Evolutionary conservation across 2,888 invertebrate species (phyloP), one percentile per base, ranked within the genome.

Genomic region (Galerucella nymphaeae): DNA sequence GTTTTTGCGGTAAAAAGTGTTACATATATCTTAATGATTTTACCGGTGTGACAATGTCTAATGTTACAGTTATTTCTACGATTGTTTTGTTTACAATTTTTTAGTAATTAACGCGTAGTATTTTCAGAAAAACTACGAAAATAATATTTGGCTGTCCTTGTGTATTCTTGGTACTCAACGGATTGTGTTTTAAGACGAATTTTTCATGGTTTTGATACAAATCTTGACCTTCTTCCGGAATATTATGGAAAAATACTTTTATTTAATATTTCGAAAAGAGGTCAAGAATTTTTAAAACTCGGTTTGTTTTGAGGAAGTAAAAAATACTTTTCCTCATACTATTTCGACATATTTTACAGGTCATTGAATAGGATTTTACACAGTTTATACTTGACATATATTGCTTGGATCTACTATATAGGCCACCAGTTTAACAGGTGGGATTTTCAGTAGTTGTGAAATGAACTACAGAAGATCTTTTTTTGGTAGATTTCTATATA

Each of bases 1-100:
- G 16, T 59, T 59, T 38, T 59, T 59, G 59, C 38, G 59, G 59
- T 14, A 38, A 59, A 59, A 59, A 10, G 13, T 58, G n/a, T n/a
- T 50, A 50, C 50, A n/a, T 45, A 30, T 30, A 45, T 13, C 13
- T 45, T 45, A 13, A 45, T 8, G 45, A 45, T 45, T 50, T 50
- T n/a, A 50, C 50, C 8, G n/a, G 50, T 53, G 45, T 45, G 11
- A 3, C 11, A 2, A 4, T 42, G 42, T 14, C 45, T 14, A 13
- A 45, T 13, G 45, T 45, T 45, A 45, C 16, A 16, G 10, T n/a
- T 53, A 53, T 10, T 10, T 16, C 9, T 53, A 9, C 6, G n/a
- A 48, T 18, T 16, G 18, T 16, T 16, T n/a, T 50, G n/a, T 50
- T 50, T 50, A 30, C 30, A 30, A 30, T 30, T 30, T n/a, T 30